These are phyloP conservation scores for Celastrina argiolus DNA, from an alignment of 2,888 invertebrate species.

Conservation along the genomic window DNA sequence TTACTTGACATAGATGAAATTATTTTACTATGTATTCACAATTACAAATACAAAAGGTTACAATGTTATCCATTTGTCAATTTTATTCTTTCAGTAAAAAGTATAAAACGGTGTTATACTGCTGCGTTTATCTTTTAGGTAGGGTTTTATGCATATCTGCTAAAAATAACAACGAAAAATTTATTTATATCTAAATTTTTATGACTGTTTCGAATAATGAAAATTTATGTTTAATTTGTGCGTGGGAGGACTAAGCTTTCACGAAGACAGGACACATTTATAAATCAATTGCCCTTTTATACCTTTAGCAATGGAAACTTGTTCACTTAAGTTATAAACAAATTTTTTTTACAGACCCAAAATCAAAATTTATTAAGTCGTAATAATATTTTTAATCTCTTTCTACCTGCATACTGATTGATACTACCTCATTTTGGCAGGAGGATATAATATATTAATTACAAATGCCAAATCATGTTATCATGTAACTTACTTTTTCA, in stretches of 20 bases:
- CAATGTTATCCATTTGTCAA: too few species aligned
- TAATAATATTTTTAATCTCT: constrained; percentile 3
- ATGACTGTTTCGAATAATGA: not conserved
- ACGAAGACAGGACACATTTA: constrained; percentile 3
- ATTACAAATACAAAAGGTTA: too few species aligned
- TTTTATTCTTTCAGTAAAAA: too few species aligned
- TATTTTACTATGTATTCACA: too few species aligned
- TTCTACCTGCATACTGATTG: not conserved
- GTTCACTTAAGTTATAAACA: not conserved
- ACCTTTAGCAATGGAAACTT: not conserved
- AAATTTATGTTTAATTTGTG: constrained; percentile 7
- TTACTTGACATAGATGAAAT: too few species aligned
- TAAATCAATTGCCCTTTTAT: constrained; percentile 11
- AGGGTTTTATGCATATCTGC: not conserved
- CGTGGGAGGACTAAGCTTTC: constrained; percentile 8
- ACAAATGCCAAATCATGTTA: not conserved
- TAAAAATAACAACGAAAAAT: not conserved
- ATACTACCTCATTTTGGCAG: not conserved
- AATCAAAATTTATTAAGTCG: not conserved
- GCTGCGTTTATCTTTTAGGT: too few species aligned
- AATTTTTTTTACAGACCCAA: not conserved
- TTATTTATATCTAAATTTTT: constrained; percentile 8
- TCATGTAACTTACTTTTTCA: not conserved
- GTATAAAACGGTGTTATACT: too few species aligned
- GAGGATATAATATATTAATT: not conserved